Conservation (phyloP, 2,113 vertebrate genomes). For the Cyprinodon brontotheroides region DNA sequence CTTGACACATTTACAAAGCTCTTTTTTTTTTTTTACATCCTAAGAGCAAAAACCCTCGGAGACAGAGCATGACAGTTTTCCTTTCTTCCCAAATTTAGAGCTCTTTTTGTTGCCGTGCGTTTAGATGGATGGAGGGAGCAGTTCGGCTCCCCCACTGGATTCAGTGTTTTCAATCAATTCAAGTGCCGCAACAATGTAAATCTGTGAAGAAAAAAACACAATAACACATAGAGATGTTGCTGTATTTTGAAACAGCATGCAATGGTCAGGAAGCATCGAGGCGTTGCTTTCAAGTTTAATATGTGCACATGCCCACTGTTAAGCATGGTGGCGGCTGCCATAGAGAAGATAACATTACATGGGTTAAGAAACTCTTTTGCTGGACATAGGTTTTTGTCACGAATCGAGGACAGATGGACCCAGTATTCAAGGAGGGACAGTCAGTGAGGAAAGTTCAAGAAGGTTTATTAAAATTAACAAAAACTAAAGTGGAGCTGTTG, state of each 20-base stretch:
- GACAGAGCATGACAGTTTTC: not conserved
- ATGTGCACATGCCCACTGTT: not conserved
- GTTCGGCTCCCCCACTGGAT: not conserved
- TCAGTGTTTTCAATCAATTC: not conserved
- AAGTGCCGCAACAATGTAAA: not conserved
- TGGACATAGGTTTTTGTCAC: too few relatives aligned
- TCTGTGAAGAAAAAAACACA: not conserved
- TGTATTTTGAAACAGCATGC: not conserved
- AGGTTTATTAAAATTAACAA: too few relatives aligned
- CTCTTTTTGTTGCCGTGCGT: not conserved
- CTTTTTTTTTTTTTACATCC: not conserved
- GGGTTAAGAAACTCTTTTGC: too few relatives aligned
- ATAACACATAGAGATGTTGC: not conserved
- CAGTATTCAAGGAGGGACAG: too few relatives aligned
- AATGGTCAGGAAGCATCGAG: not conserved
- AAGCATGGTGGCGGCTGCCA: not conserved
- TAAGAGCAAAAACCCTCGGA: not conserved
- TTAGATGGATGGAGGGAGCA: not conserved
- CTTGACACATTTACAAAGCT: not conserved
- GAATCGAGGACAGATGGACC: too few relatives aligned
- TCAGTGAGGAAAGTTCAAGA: too few relatives aligned
- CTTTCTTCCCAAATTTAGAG: not conserved
- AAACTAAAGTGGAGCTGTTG: too few relatives aligned
- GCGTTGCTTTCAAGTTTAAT: not conserved
- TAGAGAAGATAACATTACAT: too few relatives aligned